Base-by-base conservation (phyloP, 92 coral and sea anemone genomes). In the Montipora capitata region DNA sequence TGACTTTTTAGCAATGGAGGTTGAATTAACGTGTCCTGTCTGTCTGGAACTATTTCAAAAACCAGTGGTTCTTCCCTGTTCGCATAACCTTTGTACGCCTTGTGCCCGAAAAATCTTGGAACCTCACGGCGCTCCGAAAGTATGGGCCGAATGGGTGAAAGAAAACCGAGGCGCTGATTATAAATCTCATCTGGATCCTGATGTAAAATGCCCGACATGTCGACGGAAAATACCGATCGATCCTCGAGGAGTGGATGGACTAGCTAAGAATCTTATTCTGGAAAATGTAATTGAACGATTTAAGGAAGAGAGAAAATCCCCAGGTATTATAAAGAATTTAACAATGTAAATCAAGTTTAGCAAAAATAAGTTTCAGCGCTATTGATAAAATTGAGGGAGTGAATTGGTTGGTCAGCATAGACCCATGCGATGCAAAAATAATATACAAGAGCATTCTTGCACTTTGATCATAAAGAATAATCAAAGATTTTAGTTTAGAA, bases 201-300 rank as follows among this genome's bases (percentile, higher is more conserved):
- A 95, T 69, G 98, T 95, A 38, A 95, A 91, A 66, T 95, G 98
- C 48, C 98, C 98, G 63, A 77, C 96, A 1, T 95, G 98, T 84
- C 91, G 98, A 45, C 93, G 91, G 56, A 95, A 86, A 87, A 85
- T 95, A 63, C 92, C 94, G n/a, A 91, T 88, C 2, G 98, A 93
- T 83, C 96, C 95, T 20, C 82, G 89, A 48, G 98, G 98, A 64
- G 98, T 95, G 1, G 95, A 94, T 10, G 95, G 94, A 38, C 82
- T 95, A 43, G 92, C 94, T 9, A 91, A 94, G 78, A 95, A 95
- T 79, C 77, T 84, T 11, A 95, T 95, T 54, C 77, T 95, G 63
- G 98, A 95, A 87, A 95, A 93, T 80, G 92, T 95, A 2, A 95
- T 95, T 49, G 96, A 95, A 58, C 78, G 96, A 39, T 95, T 95